These are phyloP conservation scores for Drosophila tsacasi DNA, from an alignment of 1,140 invertebrate species.

Conservation along the genomic window DNA sequence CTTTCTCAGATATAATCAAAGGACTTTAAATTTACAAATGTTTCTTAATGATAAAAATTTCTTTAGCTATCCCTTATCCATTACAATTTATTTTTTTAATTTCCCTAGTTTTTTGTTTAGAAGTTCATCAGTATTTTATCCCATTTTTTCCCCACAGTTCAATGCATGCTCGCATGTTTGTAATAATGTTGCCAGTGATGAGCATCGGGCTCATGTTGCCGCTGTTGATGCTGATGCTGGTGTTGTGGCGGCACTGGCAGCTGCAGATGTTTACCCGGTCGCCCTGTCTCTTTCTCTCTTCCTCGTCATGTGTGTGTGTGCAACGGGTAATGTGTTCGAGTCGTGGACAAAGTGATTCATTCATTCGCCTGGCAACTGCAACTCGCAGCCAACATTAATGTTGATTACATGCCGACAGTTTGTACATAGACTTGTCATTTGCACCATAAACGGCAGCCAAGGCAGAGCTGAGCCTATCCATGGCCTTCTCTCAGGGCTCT, in stretches of 20 bases:
- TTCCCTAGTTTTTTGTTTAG: neutral
- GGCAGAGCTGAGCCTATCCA: conserved; percentile 15
- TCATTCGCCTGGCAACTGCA: conserved; percentile 58
- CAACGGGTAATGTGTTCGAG: conserved; percentile 29
- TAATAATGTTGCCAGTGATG: conserved; percentile 78
- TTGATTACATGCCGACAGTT: conserved; percentile 73
- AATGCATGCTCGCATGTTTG: conserved; percentile 58
- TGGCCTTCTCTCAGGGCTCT: neutral
- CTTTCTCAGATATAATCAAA: neutral
- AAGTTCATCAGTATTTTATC: neutral
- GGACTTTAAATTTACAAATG: neutral
- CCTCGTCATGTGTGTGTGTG: conserved; percentile 5
- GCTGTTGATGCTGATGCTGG: conserved; percentile 41
- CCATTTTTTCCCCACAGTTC: conserved; percentile 33
- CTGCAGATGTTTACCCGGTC: conserved; percentile 60
- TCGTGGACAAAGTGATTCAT: conserved; percentile 65
- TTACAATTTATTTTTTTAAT: too few relatives aligned
- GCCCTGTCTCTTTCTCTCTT: neutral
- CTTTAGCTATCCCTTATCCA: neutral
- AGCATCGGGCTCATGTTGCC: conserved; percentile 68
- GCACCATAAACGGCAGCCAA: conserved; percentile 40
- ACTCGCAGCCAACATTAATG: conserved; percentile 69
- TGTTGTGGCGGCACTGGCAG: conserved; percentile 40
- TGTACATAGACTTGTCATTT: conserved; percentile 75
- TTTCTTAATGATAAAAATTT: neutral